Evolutionary conservation across 1,140 invertebrate genomes (phyloP), one percentile per base, ranked within the genome.

Genomic region (Rhagoletis pomonella): DNA sequence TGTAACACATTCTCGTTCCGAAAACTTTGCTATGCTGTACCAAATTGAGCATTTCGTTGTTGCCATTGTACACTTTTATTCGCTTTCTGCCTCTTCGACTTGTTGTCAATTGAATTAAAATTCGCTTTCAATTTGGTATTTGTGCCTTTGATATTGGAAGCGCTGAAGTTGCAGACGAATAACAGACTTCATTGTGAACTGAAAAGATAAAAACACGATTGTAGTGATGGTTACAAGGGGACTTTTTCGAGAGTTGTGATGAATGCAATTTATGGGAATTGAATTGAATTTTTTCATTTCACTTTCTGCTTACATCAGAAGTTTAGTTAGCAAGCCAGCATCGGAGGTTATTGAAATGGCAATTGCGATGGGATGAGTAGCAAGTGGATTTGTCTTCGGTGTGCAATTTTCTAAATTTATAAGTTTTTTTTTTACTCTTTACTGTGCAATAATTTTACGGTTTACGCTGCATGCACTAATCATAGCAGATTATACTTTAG

Each of bases 41-140:
- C 9, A 3, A 55, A 81, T 29, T 50, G 44, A 6, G 47, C 44
- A 55, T 55, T 81, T 81, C 12, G 47, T 55, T 81, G 44, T 81
- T 81, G 17, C n/a, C 55, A 5, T 81, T 81, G 47, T 6, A n/a
- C n/a, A 19, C 73, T 81, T 81, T 81, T 58, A 50, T 50, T 55
- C 1, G 7, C 19, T 55, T 81, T 81, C 55, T 81, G 73, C 19
- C 42, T 14, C n/a, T 81, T 55, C 55, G 44, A 81, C 73, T 81
- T 81, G 50, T 58, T 55, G 73, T 81, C 73, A 81, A 81, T 81
- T 81, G 73, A 81, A 81, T 81, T 81, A 81, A 81, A 81, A 81
- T 29, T 81, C 73, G 47, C 73, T 55, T 58, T 58, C 19, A 81
- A 81, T 81, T 58, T n/a, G 4, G 47, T 19, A 81, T 81, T 81